Conservation (phyloP, 37 sponge, comb jelly and placozoan genomes). For the Oscarella lobularis region DNA sequence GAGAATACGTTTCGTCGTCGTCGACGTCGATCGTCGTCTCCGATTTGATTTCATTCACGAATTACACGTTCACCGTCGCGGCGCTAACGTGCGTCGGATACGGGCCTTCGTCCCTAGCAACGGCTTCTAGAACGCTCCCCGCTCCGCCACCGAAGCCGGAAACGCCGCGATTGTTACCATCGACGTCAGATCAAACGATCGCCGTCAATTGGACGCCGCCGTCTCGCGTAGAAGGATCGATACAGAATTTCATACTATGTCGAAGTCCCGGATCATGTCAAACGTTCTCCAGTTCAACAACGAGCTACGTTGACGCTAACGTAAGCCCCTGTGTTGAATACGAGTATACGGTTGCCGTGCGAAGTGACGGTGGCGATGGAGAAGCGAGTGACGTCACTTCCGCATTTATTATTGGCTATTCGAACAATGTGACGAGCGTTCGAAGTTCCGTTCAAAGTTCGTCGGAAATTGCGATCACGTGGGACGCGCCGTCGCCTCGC, state of each 20-base stretch:
- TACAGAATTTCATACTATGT: background rate
- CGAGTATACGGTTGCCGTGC: background rate
- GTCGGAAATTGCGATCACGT: background rate
- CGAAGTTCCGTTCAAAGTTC: background rate
- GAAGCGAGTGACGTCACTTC: background rate
- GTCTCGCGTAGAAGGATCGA: background rate
- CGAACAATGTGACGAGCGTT: background rate
- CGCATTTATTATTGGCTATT: background rate
- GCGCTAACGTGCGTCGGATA: background rate
- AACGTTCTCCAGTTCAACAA: background rate
- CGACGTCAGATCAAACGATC: background rate
- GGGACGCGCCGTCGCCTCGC: background rate
- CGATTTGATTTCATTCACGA: background rate
- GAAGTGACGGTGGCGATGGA: background rate
- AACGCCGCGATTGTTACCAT: too few relatives aligned
- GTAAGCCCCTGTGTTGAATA: background rate
- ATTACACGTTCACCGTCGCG: background rate
- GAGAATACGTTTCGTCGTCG: background rate
- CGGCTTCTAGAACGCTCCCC: background rate
- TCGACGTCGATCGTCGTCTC: background rate
- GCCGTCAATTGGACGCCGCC: background rate
- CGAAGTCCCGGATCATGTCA: background rate
- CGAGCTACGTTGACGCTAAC: background rate
- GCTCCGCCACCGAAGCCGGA: background rate
- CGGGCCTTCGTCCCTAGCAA: background rate